Percentiles rank a stretch among this genome's conserved stretches.
These are phyloP conservation scores for Dolichotis patagonum DNA, from an alignment of 2,113 vertebrate species.

Conservation along the genomic window DNA sequence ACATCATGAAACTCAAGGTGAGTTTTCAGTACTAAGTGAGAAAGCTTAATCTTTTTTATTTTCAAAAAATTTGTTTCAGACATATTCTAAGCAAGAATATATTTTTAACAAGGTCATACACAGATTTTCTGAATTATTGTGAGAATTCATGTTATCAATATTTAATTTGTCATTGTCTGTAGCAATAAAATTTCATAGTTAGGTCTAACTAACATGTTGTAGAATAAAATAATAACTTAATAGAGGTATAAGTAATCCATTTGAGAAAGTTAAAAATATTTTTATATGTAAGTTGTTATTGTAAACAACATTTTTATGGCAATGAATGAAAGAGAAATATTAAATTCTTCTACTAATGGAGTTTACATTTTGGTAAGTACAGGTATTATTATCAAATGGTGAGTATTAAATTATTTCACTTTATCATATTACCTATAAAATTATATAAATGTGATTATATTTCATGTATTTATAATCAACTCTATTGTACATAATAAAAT, in stretches of 20 bases:
- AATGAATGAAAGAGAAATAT: not conserved
- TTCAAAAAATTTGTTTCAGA: not conserved
- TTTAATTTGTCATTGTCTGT: not conserved
- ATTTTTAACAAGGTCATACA: not conserved
- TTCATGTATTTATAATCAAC: not conserved
- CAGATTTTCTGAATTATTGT: not conserved
- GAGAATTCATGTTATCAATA: not conserved
- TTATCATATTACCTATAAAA: not conserved
- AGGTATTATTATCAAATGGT: not conserved
- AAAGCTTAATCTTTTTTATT: not conserved
- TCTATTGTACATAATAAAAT: not conserved
- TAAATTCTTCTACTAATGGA: not conserved
- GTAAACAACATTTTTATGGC: not conserved
- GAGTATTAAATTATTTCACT: not conserved
- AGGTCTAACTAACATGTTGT: not conserved
- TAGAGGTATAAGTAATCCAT: not conserved
- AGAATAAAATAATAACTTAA: not conserved
- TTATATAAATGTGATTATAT: not conserved
- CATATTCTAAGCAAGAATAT: not conserved
- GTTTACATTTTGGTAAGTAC: not conserved
- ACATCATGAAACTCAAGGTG: not conserved
- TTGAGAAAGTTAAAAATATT: not conserved
- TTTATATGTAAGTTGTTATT: not conserved
- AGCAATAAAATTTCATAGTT: not conserved
- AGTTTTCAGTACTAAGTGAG: not conserved